Conservation (phyloP, 2,797 vertebrate genomes). For the Danio tinwini region DNA sequence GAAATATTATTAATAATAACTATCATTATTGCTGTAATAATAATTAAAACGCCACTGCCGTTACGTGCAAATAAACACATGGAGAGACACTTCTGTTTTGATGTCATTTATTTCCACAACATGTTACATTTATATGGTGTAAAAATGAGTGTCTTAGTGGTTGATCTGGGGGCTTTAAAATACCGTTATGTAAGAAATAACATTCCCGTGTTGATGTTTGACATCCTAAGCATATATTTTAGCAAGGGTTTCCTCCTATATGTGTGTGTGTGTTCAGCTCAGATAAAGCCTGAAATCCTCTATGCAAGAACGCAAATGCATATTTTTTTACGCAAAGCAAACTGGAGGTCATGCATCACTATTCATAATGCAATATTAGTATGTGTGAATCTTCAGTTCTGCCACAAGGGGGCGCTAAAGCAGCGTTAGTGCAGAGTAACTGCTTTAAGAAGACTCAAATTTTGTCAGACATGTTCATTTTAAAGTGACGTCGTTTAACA, state of each 20-base stretch:
- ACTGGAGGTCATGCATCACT: conserved; percentile 5
- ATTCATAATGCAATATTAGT: conserved; percentile 1
- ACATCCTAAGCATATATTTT: background rate
- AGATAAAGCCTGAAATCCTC: background rate
- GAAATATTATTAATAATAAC: too few relatives aligned
- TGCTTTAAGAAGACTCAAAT: too few relatives aligned
- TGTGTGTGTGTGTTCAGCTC: background rate
- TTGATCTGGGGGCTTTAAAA: conserved; percentile 43
- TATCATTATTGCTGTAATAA: too few relatives aligned
- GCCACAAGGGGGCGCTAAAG: background rate
- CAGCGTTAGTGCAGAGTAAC: background rate
- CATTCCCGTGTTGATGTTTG: conserved; percentile 13
- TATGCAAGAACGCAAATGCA: background rate
- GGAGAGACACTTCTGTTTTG: conserved; percentile 63
- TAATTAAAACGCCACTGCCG: conserved; percentile 1
- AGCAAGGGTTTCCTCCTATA: background rate
- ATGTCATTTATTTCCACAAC: conserved; percentile 93
- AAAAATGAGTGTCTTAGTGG: conserved; percentile 74
- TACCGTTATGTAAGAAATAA: conserved; percentile 8
- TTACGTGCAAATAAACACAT: conserved; percentile 38
- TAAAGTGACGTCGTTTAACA: too few relatives aligned
- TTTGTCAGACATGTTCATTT: too few relatives aligned
- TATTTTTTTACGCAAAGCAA: conserved; percentile 2
- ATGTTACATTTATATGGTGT: conserved; percentile 90
- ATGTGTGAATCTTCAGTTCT: background rate